Evolutionary conservation across 2,797 vertebrate genomes (phyloP), one percentile per base, ranked within the genome.

Genomic region (Malacoraja senta): DNA sequence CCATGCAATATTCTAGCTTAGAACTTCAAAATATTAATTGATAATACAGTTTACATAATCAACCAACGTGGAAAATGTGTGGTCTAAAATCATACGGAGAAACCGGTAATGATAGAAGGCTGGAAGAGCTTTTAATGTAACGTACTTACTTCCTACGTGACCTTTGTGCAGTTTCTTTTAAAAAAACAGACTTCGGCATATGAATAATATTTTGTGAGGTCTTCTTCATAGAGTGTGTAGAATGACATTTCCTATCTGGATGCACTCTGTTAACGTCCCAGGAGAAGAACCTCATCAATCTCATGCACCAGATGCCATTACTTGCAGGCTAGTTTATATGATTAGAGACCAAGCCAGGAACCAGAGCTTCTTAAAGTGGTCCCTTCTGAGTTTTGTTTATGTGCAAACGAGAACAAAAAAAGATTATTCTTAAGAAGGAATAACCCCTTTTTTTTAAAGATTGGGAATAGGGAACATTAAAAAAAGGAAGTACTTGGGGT

Each of bases 231-330:
- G 84, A 68, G 63, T 68, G 84, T 68, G 61, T 68, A 68, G 61
- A 88, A 68, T 88, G 61, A 68, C 63, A 88, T 88, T 88, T 68
- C 84, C 65, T 88, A 86, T 63, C 58, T 86, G 83, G 83, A 86
- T 86, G 84, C 84, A 88, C 63, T 88, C 84, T 88, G n/a, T 88
- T 88, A 88, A 68, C n/a, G 15, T 88, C 84, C 84, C 84, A 88
- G 65, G 61, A 88, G 84, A 32, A 63, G n/a, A 35, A 9, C 32
- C 84, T 88, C n/a, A 21, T 88, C n/a, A 88, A 88, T 63, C 61
- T 65, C 15, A 68, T 88, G n/a, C 84, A 88, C 61, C 84, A 88
- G 84, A 88, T 68, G 32, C 84, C 84, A 88, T 88, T 68, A 88
- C 84, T 88, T 88, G 68, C n/a, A 88, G 63, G 61, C 35, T 88